phyloP scores from a whole-genome alignment of 2,113 vertebrate species.

The Echinops telfairi region DNA sequence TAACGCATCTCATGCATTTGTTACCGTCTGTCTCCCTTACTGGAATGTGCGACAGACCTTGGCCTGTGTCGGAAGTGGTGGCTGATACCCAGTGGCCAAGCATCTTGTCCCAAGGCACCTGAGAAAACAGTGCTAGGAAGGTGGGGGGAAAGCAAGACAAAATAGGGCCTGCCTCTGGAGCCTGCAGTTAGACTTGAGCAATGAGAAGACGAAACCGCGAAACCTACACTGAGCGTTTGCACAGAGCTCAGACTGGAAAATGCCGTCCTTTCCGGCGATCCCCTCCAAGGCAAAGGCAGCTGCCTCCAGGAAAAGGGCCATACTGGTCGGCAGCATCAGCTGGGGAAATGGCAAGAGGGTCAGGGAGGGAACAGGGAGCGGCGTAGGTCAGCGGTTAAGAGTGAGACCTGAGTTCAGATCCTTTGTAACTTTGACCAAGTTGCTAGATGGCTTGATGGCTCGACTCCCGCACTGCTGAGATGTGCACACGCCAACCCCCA shows the following conservation, averaged over 20 bases:
- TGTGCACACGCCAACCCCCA: neutral
- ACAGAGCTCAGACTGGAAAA: neutral
- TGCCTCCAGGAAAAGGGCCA: neutral
- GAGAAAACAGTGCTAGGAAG: neutral
- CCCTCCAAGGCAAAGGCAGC: neutral
- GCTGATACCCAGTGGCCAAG: neutral
- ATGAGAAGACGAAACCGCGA: neutral
- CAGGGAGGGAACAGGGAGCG: neutral
- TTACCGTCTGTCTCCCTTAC: neutral
- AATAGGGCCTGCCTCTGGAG: neutral
- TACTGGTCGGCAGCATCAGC: neutral
- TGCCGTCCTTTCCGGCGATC: neutral
- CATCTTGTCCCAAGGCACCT: neutral
- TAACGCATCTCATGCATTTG: neutral
- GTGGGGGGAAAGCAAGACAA: neutral
- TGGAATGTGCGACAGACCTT: neutral
- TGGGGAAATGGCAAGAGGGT: slow-evolving; percentile 22
- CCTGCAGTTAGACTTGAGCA: neutral
- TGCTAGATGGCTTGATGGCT: neutral
- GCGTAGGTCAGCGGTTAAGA: neutral
- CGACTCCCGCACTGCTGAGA: slow-evolving; percentile 33
- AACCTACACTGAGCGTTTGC: too few relatives aligned
- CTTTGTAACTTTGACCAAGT: neutral
- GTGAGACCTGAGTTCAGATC: slow-evolving; percentile 26
- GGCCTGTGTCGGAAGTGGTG: neutral